phyloP scores from a whole-genome alignment of 1,140 invertebrate genomes.

The Coenobita brevimanus region DNA sequence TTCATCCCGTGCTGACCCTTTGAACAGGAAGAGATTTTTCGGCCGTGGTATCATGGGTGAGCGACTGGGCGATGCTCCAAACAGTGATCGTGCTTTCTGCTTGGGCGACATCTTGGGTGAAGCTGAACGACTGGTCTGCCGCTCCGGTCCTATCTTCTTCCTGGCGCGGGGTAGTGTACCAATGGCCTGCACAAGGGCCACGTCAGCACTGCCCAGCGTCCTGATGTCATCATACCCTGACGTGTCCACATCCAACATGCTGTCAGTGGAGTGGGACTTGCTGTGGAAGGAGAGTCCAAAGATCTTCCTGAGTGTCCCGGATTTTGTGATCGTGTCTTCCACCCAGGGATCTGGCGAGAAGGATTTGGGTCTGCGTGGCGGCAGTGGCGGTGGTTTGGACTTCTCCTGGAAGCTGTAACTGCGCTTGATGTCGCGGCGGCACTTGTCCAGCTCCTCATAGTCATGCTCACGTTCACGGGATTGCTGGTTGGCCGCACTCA shows the following conservation, averaged over 20 bases:
- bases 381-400: constrained; percentile 66
- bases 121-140: constrained; percentile 57
- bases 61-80: constrained; percentile 67
- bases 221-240: constrained; percentile 56
- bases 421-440: constrained; percentile 67
- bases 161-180: constrained; percentile 64
- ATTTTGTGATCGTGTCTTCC: constrained; percentile 61
- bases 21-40: constrained; percentile 67
- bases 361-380: constrained; percentile 66
- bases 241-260: constrained; percentile 69
- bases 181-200: constrained; percentile 67
- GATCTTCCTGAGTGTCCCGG: constrained; percentile 64
- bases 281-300: constrained; percentile 67
- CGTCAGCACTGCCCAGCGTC: constrained; percentile 62
- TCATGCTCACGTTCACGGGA: constrained; percentile 68
- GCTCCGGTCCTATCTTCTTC: constrained; percentile 60
- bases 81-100: constrained; percentile 62
- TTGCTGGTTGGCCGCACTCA: constrained; percentile 51
- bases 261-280: constrained; percentile 69
- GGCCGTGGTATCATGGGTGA: constrained; percentile 68
- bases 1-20: constrained; percentile 61
- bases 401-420: constrained; percentile 70
- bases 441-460: constrained; percentile 68
- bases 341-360: constrained; percentile 69
- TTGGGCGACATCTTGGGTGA: constrained; percentile 69